Base-by-base conservation (phyloP, 2,888 invertebrate genomes). In the Meandrusa payeni region DNA sequence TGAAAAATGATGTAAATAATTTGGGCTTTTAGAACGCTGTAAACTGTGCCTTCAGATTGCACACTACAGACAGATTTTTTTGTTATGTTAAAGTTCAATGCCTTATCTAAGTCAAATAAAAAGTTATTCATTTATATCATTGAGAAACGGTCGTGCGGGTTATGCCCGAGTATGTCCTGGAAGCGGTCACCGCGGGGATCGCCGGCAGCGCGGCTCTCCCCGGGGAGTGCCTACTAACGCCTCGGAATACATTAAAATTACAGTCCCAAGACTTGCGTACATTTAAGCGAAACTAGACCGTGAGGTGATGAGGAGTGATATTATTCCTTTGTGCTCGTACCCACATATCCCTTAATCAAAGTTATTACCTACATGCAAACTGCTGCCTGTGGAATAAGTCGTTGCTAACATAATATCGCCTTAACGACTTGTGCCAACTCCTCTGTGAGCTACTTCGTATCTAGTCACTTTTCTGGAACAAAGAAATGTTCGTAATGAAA, bases 181-280 rank as follows among this genome's bases (percentile, higher is more conserved):
- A 38, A 43, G 37, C 52, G 59, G 50, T 60, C 42, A 47, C 62
- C 60, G 62, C 66, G 47, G 75, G 69, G 76, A 68, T 64, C 55
- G 42, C 50, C 62, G 61, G 59, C 59, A 59, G 69, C 61, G 61
- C 57, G 48, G 54, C 59, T 71, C 70, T 74, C 78, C 75, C 76
- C 54, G 56, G 66, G 61, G 72, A 62, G 67, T 12, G 24, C 37
- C 72, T 67, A 71, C 74, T 71, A 69, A 77, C 69, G 73, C 72
- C 74, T 69, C 69, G 64, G 64, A 81, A 78, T 77, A 80, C 79
- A 85, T 86, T 85, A 83, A 82, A 83, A 82, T 83, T 80, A 82
- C 76, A 80, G 76, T 83, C 76, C 78, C 76, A 79, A 82, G 81
- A 73, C 19, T 34, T 38, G 29, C 29, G 51, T 54, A 42, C 36